phyloP scores from a whole-genome alignment of 2,113 vertebrate genomes.

The Channa maculata region DNA sequence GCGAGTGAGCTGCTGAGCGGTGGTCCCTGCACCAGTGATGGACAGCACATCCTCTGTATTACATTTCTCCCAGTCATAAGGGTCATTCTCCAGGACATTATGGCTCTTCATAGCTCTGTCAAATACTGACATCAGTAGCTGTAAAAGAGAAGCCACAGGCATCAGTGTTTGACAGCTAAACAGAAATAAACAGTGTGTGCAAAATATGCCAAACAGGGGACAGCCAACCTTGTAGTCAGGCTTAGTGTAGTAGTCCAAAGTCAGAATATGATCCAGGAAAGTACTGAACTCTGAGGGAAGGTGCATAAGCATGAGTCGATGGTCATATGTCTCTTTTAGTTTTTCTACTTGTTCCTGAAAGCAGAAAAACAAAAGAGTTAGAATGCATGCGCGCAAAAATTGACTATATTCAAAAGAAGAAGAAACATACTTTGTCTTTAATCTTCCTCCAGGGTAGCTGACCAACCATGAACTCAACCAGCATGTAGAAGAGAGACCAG shows the following conservation, averaged over 20 bases:
- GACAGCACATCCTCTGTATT: constrained; percentile 91
- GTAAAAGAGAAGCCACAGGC: constrained; percentile 40
- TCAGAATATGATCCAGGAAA: constrained; percentile 95
- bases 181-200: constrained; percentile 1
- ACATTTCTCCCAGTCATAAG: constrained; percentile 97
- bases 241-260: constrained; percentile 96
- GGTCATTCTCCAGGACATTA: constrained; percentile 92
- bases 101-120: constrained; percentile 94
- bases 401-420: not conserved
- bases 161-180: constrained; percentile 35
- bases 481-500: constrained; percentile 99
- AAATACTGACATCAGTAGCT: constrained; percentile 96
- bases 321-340: constrained; percentile 96
- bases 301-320: constrained; percentile 96
- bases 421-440: constrained; percentile 92
- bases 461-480: constrained; percentile 96
- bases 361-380: constrained; percentile 2
- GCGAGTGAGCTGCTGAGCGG: constrained; percentile 94
- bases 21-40: constrained; percentile 88
- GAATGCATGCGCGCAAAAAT: not conserved
- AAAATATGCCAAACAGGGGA: constrained; percentile 11
- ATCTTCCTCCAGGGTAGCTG: constrained; percentile 99
- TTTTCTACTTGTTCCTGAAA: constrained; percentile 97
- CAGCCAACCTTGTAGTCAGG: constrained; percentile 94
- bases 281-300: constrained; percentile 92